Conservation (phyloP, 2,888 invertebrate genomes). For the Limulus polyphemus region DNA sequence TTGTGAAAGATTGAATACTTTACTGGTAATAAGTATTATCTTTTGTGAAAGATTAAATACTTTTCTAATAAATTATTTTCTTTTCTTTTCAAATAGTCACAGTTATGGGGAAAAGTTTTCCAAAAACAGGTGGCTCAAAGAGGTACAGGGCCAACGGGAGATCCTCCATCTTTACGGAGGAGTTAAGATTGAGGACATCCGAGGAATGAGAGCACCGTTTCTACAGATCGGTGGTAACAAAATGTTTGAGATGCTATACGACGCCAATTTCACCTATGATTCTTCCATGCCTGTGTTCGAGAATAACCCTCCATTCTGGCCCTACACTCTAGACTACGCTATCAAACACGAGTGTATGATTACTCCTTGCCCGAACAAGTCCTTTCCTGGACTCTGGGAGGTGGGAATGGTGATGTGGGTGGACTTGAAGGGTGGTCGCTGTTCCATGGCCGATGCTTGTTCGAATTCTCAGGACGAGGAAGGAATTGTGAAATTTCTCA, state of each 20-base stretch:
- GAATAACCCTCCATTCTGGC: conserved; percentile 87
- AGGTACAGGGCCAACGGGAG: conserved; percentile 87
- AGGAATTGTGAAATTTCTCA: conserved; percentile 79
- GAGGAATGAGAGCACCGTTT: conserved; percentile 93
- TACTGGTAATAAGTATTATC: no score
- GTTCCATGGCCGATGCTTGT: conserved; percentile 91
- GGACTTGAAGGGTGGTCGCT: conserved; percentile 72
- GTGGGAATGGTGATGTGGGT: conserved; percentile 93
- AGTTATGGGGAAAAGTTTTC: conserved; percentile 92
- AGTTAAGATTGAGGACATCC: conserved; percentile 74
- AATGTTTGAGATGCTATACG: conserved; percentile 94
- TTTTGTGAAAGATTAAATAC: no score
- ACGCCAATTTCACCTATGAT: conserved; percentile 89
- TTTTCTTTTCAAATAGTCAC: conserved; percentile 53
- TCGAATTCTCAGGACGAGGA: conserved; percentile 82
- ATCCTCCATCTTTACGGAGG: conserved; percentile 72
- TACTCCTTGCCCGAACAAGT: conserved; percentile 82
- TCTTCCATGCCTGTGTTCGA: conserved; percentile 92
- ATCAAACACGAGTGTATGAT: conserved; percentile 94
- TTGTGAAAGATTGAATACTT: no score
- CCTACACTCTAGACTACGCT: conserved; percentile 89
- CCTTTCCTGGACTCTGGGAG: conserved; percentile 55
- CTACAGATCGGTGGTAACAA: conserved; percentile 83
- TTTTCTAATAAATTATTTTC: no score
- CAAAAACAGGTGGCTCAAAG: conserved; percentile 87